Conservation (phyloP, 1,140 invertebrate genomes). For the Lutraria rhynchaena region DNA sequence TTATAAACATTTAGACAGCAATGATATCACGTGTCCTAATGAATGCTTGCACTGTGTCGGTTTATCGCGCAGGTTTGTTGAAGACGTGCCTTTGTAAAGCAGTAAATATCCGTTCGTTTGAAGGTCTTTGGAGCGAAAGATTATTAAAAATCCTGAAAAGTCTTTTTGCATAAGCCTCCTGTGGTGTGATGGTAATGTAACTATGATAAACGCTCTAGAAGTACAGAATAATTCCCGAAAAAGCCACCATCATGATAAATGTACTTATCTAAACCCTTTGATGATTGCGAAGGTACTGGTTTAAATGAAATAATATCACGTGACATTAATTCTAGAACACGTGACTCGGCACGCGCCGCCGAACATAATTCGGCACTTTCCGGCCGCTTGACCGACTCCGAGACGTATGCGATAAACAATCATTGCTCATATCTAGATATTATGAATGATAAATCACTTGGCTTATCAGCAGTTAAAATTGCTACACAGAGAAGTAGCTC, state of each 20-base stretch:
- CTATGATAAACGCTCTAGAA: conserved; percentile 15
- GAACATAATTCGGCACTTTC: conserved; percentile 1
- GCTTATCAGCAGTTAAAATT: conserved; percentile 49
- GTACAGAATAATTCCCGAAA: not conserved
- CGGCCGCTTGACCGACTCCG: conserved; percentile 21
- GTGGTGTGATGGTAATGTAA: conserved; percentile 24
- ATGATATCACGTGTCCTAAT: not conserved
- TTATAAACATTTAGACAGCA: conserved; percentile 15
- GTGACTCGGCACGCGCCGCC: not conserved
- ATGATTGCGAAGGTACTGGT: conserved; percentile 16
- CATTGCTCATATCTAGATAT: conserved; percentile 28
- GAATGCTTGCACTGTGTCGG: conserved; percentile 16
- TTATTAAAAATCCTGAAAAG: too few relatives aligned
- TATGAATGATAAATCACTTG: conserved; percentile 13
- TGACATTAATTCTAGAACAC: not conserved
- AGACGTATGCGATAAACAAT: conserved; percentile 35
- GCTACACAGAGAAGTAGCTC: conserved; percentile 46
- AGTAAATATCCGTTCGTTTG: too few relatives aligned
- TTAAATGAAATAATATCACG: conserved; percentile 5
- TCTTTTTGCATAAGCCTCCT: conserved; percentile 9
- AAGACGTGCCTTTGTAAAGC: too few relatives aligned
- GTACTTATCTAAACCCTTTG: conserved; percentile 28
- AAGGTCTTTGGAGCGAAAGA: too few relatives aligned
- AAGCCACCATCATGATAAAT: conserved; percentile 38
- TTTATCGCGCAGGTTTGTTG: not conserved